Base-by-base conservation (phyloP, 2,888 invertebrate species). In the Lymantria dispar region DNA sequence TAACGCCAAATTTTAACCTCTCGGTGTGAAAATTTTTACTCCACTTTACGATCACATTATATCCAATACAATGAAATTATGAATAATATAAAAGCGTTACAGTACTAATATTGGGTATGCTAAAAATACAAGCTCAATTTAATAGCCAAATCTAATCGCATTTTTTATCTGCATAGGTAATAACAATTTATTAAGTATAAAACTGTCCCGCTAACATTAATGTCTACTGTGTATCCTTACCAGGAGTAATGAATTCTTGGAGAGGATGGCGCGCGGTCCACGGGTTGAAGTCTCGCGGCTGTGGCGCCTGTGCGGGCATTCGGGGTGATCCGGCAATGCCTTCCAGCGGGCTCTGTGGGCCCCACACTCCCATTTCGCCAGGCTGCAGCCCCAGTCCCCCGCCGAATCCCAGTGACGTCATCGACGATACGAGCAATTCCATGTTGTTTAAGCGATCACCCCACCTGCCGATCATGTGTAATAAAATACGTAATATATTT, bases 231-330 rank as follows among this genome's bases (percentile, higher is more conserved):
- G 63, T 58, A 44, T 72, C 58, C 68, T 80, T 76, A 54, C 60
- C 70, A 54, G 74, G 76, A 48, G 77, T 67, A 59, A 85, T 78
- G 71, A 85, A 84, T 70, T 81, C 86, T 58, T 82, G 80, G 60
- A 89, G 76, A 56, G 89, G 90, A 54, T 85, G 84, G 29, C 76
- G 78, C 49, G 84, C 79, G 8, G 89, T 89, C 89, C 89, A 90
- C 10, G 85, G 85, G 74, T 90, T 88, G 76, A 85, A 90, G 68
- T 83, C 81, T 30, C 66, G 68, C 46, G 74, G 58, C 48, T 67
- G 63, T 43, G 70, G 68, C 38, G 62, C 56, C 47, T 55, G 56
- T 37, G 65, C 62, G 49, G 56, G 43, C 54, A 62, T 61, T 47
- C 64, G 60, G 22, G 68, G 48, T 45, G 62, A 54, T 31, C 64